Evolutionary conservation across 1,140 invertebrate species (phyloP), one percentile per base, ranked within the genome.

Genomic region (Cecropterus lyciades): DNA sequence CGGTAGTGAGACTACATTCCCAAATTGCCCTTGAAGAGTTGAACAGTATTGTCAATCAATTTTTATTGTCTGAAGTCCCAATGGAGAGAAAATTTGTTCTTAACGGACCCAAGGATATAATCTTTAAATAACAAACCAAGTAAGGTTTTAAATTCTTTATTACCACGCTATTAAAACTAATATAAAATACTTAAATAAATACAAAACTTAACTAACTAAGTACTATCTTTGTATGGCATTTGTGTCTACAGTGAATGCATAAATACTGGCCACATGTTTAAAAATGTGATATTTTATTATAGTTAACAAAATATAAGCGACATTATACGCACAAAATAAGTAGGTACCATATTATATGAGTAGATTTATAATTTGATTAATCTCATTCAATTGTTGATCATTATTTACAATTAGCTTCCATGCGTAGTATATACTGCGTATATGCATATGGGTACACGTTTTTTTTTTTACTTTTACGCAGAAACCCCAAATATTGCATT

Each of bases 21-120:
- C 94, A 96, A 74, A 78, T 97, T 20, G 95, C 96, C 0, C 77
- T 97, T 3, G 95, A 96, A 85, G 95, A 97, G 92, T 91, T 98
- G 10, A 95, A 97, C 83, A 92, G 93, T 42, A 95, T 96, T 48
- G 94, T 96, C 17, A 93, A 93, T 69, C 89, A 94, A 52, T 94
- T 95, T 76, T 72, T 97, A 11, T 93, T 95, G 24, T 75, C 75
- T 10, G 70, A 80, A 70, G 80, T 94, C 42, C 92, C 93, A 67
- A 85, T 96, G 51, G 89, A 94, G 65, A 96, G 96, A 77, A 93
- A 92, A 75, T 94, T 77, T 92, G 83, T 95, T 40, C 68, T 93
- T 40, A 81, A 84, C 48, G 55, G 83, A 69, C 56, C 69, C 27
- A 64, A 82, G 45, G 76, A 82, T 64, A 71, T 81, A 45, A 42